These are phyloP conservation scores for Aphaenogaster ashmeadi DNA, from an alignment of 1,140 invertebrate genomes.

Conservation along the genomic window DNA sequence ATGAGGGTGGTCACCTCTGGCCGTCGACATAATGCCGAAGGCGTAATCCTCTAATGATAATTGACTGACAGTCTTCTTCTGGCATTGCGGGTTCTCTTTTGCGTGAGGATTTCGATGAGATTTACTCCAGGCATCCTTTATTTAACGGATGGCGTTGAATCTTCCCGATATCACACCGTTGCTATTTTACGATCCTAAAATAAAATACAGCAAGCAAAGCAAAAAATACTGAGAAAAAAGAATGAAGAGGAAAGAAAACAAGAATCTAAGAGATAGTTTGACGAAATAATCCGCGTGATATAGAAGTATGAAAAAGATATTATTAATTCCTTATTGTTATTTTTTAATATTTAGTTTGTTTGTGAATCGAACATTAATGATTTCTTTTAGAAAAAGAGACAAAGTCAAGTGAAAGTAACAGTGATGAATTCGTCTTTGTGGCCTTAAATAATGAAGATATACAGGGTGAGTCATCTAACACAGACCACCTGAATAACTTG, in stretches of 20 bases:
- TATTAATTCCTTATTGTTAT: not conserved
- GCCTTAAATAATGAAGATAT: not conserved
- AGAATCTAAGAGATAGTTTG: slow-evolving; percentile 1
- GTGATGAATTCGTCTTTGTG: not conserved
- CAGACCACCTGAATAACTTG: too few relatives aligned
- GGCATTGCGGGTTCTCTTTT: slow-evolving; percentile 69
- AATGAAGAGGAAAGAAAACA: not conserved
- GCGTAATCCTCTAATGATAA: slow-evolving; percentile 78
- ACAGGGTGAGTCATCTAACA: too few relatives aligned
- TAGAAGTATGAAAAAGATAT: not conserved
- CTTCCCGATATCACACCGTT: not conserved
- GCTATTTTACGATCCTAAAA: not conserved
- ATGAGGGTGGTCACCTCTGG: slow-evolving; percentile 36
- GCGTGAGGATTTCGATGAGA: slow-evolving; percentile 50
- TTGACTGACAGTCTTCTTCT: slow-evolving; percentile 68
- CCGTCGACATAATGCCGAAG: slow-evolving; percentile 71
- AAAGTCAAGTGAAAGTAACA: not conserved
- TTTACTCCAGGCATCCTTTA: slow-evolving; percentile 55
- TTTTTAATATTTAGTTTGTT: slow-evolving; percentile 5
- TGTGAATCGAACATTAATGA: not conserved
- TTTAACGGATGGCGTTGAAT: slow-evolving; percentile 62
- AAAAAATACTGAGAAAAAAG: not conserved
- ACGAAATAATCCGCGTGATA: not conserved
- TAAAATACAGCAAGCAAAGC: not conserved
- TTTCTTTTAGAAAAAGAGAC: not conserved